Evolutionary conservation across 2,888 invertebrate species (phyloP), one percentile per base, ranked within the genome.

Genomic region (Platycheirus albimanus): DNA sequence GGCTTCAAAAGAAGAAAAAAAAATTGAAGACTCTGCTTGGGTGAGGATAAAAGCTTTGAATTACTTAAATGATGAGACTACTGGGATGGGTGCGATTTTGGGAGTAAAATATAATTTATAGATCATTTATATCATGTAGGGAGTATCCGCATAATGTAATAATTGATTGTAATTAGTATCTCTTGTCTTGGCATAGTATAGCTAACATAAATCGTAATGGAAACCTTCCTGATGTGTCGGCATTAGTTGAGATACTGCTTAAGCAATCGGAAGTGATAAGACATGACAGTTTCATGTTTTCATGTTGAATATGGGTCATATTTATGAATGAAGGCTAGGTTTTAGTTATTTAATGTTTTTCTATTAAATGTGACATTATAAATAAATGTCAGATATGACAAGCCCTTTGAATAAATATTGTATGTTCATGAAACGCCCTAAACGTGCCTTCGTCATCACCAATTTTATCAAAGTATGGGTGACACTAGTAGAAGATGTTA

Each of bases 161-260:
- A 75, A 75, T 80, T 64, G 63, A 54, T 66, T 38, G 49, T 52
- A 38, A 58, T 58, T 58, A 58, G 56, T 38, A 19, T 13, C 8
- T n/a, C n/a, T n/a, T n/a, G n/a, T n/a, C n/a, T n/a, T 49, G 30
- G 36, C 41, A 49, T 43, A 33, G 8, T 4, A 51, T 15, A n/a
- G n/a, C n/a, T n/a, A n/a, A n/a, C 54, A 36, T 45, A 64, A 38
- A 45, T 70, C 43, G 41, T 36, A 47, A 72, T 61, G 41, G 56
- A 38, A 58, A 66, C 30, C 28, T 15, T 30, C 64, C 63, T 72
- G 66, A 61, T 66, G 7, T 81, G 75, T 81, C 71, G 61, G 45
- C 66, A 71, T 77, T 58, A 77, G 64, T 70, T 56, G 8, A 63
- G 30, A 38, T 64, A 24, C 3, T 70, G 19, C 15, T 4, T 15